Evolutionary conservation across 2,113 vertebrate species (phyloP).

Genomic region (Lagopus leucura): DNA sequence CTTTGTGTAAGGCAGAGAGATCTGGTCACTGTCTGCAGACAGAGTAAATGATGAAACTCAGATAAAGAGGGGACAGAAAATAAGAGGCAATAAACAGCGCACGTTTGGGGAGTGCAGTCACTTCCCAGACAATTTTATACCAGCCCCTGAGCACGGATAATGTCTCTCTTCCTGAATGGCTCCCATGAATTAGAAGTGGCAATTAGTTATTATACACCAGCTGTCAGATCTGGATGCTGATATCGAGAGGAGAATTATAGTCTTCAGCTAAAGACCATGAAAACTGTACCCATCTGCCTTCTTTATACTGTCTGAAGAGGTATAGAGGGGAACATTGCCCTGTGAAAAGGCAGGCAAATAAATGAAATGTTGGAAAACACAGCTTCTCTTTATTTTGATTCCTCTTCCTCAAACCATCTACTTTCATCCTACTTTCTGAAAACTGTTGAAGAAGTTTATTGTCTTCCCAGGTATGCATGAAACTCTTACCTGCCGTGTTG

Average conservation of each 20-base stretch:
- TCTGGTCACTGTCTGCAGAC: neutral
- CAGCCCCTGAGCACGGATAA: neutral
- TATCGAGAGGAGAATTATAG: neutral
- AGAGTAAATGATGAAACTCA: neutral
- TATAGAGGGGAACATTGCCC: neutral
- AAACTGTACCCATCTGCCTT: neutral
- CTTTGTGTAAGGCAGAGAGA: neutral
- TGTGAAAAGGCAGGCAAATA: neutral
- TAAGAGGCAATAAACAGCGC: neutral
- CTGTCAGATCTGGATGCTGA: neutral
- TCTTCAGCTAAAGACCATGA: neutral
- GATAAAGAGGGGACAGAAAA: neutral
- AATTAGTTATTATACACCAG: neutral
- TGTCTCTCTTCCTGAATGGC: neutral
- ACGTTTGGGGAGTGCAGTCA: neutral
- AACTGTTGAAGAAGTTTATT: neutral
- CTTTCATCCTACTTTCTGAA: neutral
- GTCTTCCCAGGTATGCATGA: neutral
- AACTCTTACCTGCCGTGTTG: neutral
- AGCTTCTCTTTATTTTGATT: neutral
- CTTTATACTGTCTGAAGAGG: neutral
- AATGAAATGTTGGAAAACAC: neutral
- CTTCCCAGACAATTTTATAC: neutral
- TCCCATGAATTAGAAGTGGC: neutral
- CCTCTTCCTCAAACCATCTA: neutral